Evolutionary conservation across 2,113 vertebrate genomes (phyloP), one percentile per base, ranked within the genome.

Genomic region (Colistium nudipinnis): DNA sequence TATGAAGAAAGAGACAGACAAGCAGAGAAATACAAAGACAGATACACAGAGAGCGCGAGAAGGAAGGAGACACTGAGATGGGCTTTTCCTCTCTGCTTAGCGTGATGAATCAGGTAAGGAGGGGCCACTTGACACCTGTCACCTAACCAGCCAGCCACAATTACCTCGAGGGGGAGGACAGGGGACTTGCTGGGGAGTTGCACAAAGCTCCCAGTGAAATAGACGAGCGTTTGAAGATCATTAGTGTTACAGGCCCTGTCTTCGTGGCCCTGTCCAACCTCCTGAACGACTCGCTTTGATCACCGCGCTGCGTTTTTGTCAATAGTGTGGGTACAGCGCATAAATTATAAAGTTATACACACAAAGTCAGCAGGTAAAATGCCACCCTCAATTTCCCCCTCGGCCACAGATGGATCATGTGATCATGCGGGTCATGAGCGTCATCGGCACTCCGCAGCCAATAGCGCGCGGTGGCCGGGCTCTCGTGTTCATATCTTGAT

Each of bases 161-260:
- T 92, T 91, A 92, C 89, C 91, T 90, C 88, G 70, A 66, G 83
- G 85, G 89, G 84, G 83, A 82, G 87, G 76, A 87, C 72, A 81
- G 81, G 88, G 89, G 83, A 88, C 86, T 88, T 90, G 87, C 88
- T 86, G 62, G 90, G 87, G 87, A 90, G 87, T 87, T 87, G 87
- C 81, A 59, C 89, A 72, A 81, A 76, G 89, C 90, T 92, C 91
- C 87, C 74, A 87, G 90, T 89, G 88, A 91, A 92, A 90, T 83
- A 81, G 84, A 80, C 53, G 84, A 87, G 84, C 74, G 89, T 92
- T 93, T 93, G 93, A 93, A 93, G 91, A 92, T 92, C 87, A 90
- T 92, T 93, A 93, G 87, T 86, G 87, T 89, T 92, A 92, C 92
- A 93, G 91, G 89, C 80, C 90, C 87, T 81, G 90, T 91, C 90